Evolutionary conservation across 92 coral and sea anemone species (phyloP).

Genomic region (Umimayanthus kanabou): DNA sequence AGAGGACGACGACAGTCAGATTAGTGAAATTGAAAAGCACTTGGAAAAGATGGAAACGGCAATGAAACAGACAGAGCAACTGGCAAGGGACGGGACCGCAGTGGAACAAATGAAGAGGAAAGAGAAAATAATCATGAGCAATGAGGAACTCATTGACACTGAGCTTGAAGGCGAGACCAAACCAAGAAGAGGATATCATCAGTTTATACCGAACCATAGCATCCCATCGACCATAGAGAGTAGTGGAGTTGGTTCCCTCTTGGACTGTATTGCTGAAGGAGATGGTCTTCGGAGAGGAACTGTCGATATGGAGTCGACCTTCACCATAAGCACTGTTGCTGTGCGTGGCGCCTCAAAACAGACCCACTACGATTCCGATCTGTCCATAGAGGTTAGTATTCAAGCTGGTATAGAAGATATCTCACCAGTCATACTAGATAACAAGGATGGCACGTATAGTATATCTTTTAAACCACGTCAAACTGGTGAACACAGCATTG

Average conservation of each 20-base stretch:
- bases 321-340: constrained; percentile 32
- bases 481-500: constrained; percentile 11
- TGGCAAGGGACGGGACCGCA: background rate
- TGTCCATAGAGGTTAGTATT: constrained; percentile 18
- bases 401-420: background rate
- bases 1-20: constrained; percentile 24
- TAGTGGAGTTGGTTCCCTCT: constrained; percentile 38
- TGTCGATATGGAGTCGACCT: constrained; percentile 26
- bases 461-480: constrained; percentile 17
- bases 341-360: constrained; percentile 31
- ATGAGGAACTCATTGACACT: background rate
- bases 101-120: background rate
- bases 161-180: constrained; percentile 18
- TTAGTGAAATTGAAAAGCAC: constrained; percentile 24
- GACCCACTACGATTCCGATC: constrained; percentile 26
- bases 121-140: background rate
- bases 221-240: constrained; percentile 4
- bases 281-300: constrained; percentile 28
- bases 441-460: constrained; percentile 16
- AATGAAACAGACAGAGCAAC: background rate
- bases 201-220: constrained; percentile 31
- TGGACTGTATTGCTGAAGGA: constrained; percentile 39
- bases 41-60: constrained; percentile 16
- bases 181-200: constrained; percentile 39
- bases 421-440: constrained; percentile 10